These are phyloP conservation scores for Enteromius anoplus DNA, from an alignment of 2,797 vertebrate genomes.

Conservation along the genomic window DNA sequence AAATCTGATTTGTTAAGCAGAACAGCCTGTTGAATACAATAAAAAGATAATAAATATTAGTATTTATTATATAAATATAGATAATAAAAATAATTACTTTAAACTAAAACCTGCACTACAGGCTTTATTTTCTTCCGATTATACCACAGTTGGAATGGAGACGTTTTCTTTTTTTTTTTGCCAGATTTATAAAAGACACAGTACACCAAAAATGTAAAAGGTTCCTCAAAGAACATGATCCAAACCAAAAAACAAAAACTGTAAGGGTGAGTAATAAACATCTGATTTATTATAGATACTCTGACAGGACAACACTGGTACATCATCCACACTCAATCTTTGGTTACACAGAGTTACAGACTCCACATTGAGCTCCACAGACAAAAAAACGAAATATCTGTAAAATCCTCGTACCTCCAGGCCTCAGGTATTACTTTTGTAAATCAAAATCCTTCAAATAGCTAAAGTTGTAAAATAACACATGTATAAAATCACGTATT, in stretches of 20 bases:
- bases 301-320: slow-evolving; percentile 74
- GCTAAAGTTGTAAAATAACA: slow-evolving; percentile 45
- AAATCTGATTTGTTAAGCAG: not conserved
- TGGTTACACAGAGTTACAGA: slow-evolving; percentile 65
- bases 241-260: not conserved
- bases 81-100: not conserved
- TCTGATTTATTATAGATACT: slow-evolving; percentile 73
- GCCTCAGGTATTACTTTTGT: not conserved
- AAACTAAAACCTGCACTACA: not conserved
- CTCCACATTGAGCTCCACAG: slow-evolving; percentile 41
- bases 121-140: not conserved
- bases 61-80: too few species aligned
- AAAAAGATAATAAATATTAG: too few species aligned
- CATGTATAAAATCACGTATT: slow-evolving; percentile 63
- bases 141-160: not conserved
- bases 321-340: slow-evolving; percentile 62
- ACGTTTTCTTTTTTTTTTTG: not conserved
- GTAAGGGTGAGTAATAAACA: slow-evolving; percentile 47
- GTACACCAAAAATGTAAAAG: not conserved
- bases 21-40: not conserved
- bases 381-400: not conserved
- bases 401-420: slow-evolving; percentile 15
- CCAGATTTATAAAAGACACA: not conserved
- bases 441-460: slow-evolving; percentile 57
- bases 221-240: not conserved